These are phyloP conservation scores for Intellagama lesueurii DNA, from an alignment of 2,797 vertebrate species.

Conservation along the genomic window DNA sequence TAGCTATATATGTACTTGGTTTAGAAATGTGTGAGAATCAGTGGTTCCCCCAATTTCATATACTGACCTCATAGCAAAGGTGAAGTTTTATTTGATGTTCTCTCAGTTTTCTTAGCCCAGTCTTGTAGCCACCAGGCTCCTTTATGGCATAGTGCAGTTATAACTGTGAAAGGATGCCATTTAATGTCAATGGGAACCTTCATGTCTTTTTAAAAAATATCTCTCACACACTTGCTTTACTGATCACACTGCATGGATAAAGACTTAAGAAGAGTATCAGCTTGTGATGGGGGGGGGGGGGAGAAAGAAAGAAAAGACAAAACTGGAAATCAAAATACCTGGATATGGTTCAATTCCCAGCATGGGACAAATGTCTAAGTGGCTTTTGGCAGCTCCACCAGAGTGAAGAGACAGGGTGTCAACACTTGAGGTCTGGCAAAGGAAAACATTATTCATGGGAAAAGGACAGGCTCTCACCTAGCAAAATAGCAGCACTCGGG, in stretches of 20 bases:
- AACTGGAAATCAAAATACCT: constrained; percentile 65
- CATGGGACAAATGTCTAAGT: constrained; percentile 62
- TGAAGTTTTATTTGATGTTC: neutral
- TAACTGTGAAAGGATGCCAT: neutral
- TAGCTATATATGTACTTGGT: neutral
- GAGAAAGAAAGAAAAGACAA: neutral
- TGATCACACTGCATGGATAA: neutral
- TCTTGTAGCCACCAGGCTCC: neutral
- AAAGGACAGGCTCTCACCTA: constrained; percentile 59
- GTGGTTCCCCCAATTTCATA: neutral
- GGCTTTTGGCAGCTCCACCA: constrained; percentile 64
- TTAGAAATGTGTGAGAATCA: neutral
- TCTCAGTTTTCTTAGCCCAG: neutral
- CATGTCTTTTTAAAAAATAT: too few relatives aligned
- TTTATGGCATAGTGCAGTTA: neutral
- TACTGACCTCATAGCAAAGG: neutral
- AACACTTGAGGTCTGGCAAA: constrained; percentile 65
- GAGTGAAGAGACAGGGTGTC: constrained; percentile 62
- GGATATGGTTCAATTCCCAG: constrained; percentile 68
- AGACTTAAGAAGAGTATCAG: neutral
- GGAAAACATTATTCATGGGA: constrained; percentile 30
- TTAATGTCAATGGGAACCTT: neutral
- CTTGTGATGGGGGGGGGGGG: neutral
- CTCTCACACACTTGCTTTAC: neutral
- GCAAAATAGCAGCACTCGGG: constrained; percentile 64